Base-by-base conservation (phyloP, 2,888 invertebrate genomes). In the Acleris sparsana region DNA sequence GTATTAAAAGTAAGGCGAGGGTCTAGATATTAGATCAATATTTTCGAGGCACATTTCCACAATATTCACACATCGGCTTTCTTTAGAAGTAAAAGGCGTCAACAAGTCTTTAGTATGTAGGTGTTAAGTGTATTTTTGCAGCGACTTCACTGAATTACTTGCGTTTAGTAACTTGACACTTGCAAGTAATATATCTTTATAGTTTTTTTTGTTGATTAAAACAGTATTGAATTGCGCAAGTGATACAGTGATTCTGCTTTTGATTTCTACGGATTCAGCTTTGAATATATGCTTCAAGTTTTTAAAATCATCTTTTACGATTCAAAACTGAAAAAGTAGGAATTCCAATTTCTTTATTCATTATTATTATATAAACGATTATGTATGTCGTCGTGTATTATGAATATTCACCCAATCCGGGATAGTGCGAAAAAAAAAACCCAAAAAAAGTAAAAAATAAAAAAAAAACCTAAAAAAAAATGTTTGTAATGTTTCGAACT, bases 301-400 rank as follows among this genome's bases (percentile, higher is more conserved):
- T 63, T n/a, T 9, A 33, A 33, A 43, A 57, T 13, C 43, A 22
- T 63, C 63, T 13, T 70, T 72, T 69, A 73, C 68, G 69, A 72
- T 75, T 82, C 80, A 75, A 83, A 85, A 79, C 85, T 87, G 85
- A 78, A 69, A 71, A 78, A 65, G 83, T 87, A 86, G 85, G 71
- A 78, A 77, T 75, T 71, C 74, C 68, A 71, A 69, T 76, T 79
- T 77, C 75, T 77, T 80, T 78, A 80, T 76, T 75, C 77, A 80
- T 79, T 80, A 80, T 83, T 79, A 82, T 78, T 77, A 82, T 81
- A 75, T 80, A 80, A 78, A 79, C 71, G 70, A 70, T 71, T 79
- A 76, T 83, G 75, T 85, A 82, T 83, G 90, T 92, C 90, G 92
- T 91, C 90, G 90, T 91, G 89, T 88, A 75, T 71, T 70, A 71